phyloP scores from a whole-genome alignment of 2,888 invertebrate species.

The Watsonalla cultraria region DNA sequence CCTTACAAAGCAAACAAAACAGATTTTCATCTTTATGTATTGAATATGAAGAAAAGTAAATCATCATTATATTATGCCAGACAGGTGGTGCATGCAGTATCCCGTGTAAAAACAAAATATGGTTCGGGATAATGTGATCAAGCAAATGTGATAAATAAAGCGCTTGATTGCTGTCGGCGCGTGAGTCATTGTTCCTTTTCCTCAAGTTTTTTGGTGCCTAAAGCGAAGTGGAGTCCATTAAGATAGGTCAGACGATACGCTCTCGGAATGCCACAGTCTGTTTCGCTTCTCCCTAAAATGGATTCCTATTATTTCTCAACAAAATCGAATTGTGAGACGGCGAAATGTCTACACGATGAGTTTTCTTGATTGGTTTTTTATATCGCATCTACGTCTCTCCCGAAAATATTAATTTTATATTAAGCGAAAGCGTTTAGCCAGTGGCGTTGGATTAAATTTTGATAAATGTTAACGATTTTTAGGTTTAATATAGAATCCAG shows the following conservation, averaged over 20 bases:
- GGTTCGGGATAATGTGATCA: background rate
- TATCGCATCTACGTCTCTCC: background rate
- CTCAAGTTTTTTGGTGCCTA: conserved; percentile 44
- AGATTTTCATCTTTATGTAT: too few species aligned
- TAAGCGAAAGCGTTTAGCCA: background rate
- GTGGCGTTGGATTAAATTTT: background rate
- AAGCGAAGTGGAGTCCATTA: conserved; percentile 56
- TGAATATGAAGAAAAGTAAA: too few species aligned
- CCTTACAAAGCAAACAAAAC: too few species aligned
- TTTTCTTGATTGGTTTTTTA: conserved; percentile 1
- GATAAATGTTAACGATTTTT: background rate
- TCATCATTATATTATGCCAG: too few species aligned
- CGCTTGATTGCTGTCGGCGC: conserved; percentile 26
- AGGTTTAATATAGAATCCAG: background rate
- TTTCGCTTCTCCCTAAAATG: conserved; percentile 10
- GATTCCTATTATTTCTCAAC: conserved; percentile 8
- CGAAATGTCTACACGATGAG: conserved; percentile 1
- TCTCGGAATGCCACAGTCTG: conserved; percentile 28
- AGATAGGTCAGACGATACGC: conserved; percentile 58
- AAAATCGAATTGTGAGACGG: conserved; percentile 4
- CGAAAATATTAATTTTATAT: background rate
- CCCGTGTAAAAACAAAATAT: too few species aligned
- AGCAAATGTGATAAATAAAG: conserved; percentile 13
- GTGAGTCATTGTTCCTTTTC: conserved; percentile 28
- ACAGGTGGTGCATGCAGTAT: too few species aligned